Evolutionary conservation across 2,888 invertebrate genomes (phyloP).

Genomic region (Tenthredo mesomela): DNA sequence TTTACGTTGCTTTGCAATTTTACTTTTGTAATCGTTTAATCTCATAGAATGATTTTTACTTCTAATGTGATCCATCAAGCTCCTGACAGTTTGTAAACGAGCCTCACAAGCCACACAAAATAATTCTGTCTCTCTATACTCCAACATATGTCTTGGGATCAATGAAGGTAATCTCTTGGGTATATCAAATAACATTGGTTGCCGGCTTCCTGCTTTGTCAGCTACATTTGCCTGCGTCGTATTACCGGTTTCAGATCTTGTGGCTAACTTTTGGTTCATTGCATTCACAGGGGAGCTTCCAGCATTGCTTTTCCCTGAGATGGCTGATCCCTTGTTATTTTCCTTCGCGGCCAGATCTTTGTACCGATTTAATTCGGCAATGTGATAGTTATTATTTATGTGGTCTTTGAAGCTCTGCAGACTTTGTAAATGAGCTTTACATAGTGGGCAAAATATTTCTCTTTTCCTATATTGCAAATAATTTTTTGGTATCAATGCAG

Average conservation of each 20-base stretch:
- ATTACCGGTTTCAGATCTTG: neutral
- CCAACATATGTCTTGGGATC: conserved; percentile 14
- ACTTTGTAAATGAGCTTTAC: conserved; percentile 9
- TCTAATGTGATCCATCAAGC: neutral
- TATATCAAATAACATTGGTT: neutral
- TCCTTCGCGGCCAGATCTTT: neutral
- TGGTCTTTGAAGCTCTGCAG: neutral
- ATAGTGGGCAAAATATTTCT: conserved; percentile 28
- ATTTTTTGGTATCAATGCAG: conserved; percentile 22
- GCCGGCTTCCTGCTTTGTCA: neutral
- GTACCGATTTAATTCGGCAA: conserved; percentile 13
- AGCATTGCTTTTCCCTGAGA: neutral
- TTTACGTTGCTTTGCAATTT: neutral
- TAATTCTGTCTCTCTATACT: neutral
- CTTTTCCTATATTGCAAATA: neutral
- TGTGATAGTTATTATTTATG: neutral
- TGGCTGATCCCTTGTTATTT: neutral
- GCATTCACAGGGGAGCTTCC: neutral
- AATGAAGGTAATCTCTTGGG: neutral
- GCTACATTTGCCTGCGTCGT: neutral
- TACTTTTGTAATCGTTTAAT: neutral
- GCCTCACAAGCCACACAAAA: conserved; percentile 39
- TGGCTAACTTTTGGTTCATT: neutral
- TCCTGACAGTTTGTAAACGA: neutral
- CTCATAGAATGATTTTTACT: neutral